phyloP scores from a whole-genome alignment of 2,888 invertebrate species.

The Leptodirus hochenwartii region DNA sequence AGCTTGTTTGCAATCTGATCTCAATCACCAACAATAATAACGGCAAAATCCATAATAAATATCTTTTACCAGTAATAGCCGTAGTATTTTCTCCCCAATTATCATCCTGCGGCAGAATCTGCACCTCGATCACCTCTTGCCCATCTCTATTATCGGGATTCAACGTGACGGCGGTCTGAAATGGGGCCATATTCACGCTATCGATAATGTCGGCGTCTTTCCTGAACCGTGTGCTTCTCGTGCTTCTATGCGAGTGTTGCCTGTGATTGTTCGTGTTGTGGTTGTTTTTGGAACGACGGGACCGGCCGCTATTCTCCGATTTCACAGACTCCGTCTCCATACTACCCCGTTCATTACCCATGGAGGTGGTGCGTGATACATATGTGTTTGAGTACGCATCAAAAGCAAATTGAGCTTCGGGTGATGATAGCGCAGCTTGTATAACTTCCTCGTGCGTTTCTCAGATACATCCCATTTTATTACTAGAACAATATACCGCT shows the following conservation, averaged over 20 bases:
- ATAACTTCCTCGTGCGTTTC: too few species aligned
- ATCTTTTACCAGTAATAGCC: slow-evolving; percentile 84
- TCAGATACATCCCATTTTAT: too few species aligned
- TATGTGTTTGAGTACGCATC: too few species aligned
- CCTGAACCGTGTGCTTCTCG: slow-evolving; percentile 30
- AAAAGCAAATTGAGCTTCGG: too few species aligned
- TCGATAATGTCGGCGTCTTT: slow-evolving; percentile 41
- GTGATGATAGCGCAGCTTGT: too few species aligned
- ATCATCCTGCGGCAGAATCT: slow-evolving; percentile 90
- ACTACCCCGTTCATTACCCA: slow-evolving; percentile 32
- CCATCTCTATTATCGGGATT: slow-evolving; percentile 64
- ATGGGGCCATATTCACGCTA: slow-evolving; percentile 62
- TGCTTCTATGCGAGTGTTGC: slow-evolving; percentile 47
- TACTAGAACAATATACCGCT: too few species aligned
- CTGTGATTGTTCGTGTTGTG: slow-evolving; percentile 38
- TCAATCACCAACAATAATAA: too few species aligned
- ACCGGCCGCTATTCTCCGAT: slow-evolving; percentile 78
- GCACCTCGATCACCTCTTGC: slow-evolving; percentile 88
- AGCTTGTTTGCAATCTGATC: too few species aligned
- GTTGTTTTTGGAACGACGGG: slow-evolving; percentile 47
- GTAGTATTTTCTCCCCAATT: slow-evolving; percentile 99
- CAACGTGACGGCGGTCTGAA: slow-evolving; percentile 70
- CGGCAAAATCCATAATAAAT: too few species aligned
- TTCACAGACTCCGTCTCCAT: slow-evolving; percentile 93
- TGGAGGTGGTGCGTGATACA: too few species aligned